These are phyloP conservation scores for Saturnia pavonia DNA, from an alignment of 2,888 invertebrate genomes.

Conservation along the genomic window DNA sequence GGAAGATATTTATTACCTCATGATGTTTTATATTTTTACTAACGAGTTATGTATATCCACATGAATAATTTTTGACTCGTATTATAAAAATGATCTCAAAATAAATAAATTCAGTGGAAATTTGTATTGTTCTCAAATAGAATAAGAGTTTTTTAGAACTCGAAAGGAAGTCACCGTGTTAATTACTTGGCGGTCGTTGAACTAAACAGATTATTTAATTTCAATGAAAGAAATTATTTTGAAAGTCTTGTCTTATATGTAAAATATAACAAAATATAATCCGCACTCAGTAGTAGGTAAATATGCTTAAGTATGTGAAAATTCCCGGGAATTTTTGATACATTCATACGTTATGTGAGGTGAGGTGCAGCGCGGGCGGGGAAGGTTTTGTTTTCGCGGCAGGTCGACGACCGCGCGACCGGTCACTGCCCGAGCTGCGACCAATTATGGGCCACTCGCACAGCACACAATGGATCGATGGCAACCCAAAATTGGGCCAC, in stretches of 20 bases:
- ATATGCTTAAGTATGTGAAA: conserved; percentile 24
- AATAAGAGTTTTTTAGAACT: conserved; percentile 53
- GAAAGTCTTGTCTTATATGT: not conserved
- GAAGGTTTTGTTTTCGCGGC: conserved; percentile 78
- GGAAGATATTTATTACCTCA: conserved; percentile 3
- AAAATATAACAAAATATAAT: not conserved
- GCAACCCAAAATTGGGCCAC: conserved; percentile 78
- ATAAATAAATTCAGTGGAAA: conserved; percentile 42
- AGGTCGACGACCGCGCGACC: conserved; percentile 75
- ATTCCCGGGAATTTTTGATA: not conserved
- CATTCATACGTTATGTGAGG: conserved; percentile 31
- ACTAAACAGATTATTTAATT: conserved; percentile 52
- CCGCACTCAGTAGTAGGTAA: not conserved
- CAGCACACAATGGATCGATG: conserved; percentile 82
- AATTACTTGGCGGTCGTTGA: conserved; percentile 65
- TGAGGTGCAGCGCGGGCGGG: conserved; percentile 43
- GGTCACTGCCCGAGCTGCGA: conserved; percentile 80
- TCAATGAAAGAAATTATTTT: conserved; percentile 27
- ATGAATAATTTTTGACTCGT: conserved; percentile 25
- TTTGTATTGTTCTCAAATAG: conserved; percentile 46
- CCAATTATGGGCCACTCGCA: conserved; percentile 82
- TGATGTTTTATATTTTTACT: not conserved
- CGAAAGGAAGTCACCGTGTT: conserved; percentile 70
- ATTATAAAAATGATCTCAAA: conserved; percentile 56
- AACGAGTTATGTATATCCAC: not conserved